Conservation (phyloP, 2,113 vertebrate genomes). For the Guaruba guarouba region DNA sequence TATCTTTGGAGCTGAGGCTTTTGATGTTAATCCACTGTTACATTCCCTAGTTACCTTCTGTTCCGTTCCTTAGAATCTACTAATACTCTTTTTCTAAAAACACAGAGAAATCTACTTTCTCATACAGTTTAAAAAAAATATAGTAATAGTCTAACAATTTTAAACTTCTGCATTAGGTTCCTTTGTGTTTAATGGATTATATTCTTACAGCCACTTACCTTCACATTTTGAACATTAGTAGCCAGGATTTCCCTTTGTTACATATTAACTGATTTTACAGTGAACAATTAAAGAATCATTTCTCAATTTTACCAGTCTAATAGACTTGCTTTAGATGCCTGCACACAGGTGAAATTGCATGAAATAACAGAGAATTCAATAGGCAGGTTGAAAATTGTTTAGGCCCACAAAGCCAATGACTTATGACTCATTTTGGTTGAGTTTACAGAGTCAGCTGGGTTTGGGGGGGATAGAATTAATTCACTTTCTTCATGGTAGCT, state of each 20-base stretch:
- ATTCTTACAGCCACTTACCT: not conserved
- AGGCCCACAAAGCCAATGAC: not conserved
- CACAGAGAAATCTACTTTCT: not conserved
- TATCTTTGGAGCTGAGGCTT: not conserved
- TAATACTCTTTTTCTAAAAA: not conserved
- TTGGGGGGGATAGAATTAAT: not conserved
- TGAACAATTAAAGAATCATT: not conserved
- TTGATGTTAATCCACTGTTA: not conserved
- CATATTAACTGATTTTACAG: not conserved
- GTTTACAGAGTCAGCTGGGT: not conserved
- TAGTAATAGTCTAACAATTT: not conserved
- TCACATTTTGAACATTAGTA: not conserved
- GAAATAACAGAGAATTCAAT: accelerated
- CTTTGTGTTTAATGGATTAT: not conserved
- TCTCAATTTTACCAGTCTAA: not conserved
- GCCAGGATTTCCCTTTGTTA: not conserved
- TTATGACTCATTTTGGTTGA: not conserved
- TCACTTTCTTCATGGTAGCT: too few species aligned
- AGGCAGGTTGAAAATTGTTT: not conserved
- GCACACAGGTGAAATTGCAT: not conserved
- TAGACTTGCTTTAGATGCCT: not conserved
- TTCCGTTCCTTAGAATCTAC: not conserved
- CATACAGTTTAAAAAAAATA: not conserved
- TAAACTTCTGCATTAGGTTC: not conserved
- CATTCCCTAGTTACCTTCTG: not conserved